Conservation (phyloP, 2,797 vertebrate genomes). For the Psittacula derbiana region DNA sequence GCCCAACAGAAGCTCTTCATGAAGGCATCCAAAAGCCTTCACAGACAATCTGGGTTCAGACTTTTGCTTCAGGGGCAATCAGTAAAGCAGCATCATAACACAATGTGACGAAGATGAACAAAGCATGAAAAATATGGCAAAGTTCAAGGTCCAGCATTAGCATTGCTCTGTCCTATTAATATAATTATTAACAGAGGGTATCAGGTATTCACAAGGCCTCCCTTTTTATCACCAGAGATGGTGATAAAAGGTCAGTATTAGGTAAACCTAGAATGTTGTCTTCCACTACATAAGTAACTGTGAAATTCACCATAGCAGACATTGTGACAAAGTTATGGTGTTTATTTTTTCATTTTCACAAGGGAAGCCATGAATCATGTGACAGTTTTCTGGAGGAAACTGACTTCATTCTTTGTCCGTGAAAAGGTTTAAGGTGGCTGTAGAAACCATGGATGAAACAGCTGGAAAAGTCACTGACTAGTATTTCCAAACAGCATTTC, state of each 20-base stretch:
- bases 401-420: not conserved
- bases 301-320: not conserved
- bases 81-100: not conserved
- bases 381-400: not conserved
- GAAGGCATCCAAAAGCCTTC: not conserved
- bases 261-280: not conserved
- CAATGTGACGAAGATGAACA: not conserved
- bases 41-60: not conserved
- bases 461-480: not conserved
- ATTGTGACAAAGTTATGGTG: not conserved
- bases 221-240: not conserved
- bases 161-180: not conserved
- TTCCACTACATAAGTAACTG: fast-evolving
- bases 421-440: not conserved
- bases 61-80: not conserved
- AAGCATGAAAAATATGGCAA: not conserved
- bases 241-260: not conserved
- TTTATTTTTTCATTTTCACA: not conserved
- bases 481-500: not conserved
- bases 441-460: not conserved
- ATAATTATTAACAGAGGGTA: not conserved
- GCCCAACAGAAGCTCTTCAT: not conserved
- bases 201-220: not conserved
- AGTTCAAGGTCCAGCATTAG: not conserved
- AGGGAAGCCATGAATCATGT: not conserved